phyloP scores from a whole-genome alignment of 2,797 vertebrate genomes.

The Halcyon chelicuti region DNA sequence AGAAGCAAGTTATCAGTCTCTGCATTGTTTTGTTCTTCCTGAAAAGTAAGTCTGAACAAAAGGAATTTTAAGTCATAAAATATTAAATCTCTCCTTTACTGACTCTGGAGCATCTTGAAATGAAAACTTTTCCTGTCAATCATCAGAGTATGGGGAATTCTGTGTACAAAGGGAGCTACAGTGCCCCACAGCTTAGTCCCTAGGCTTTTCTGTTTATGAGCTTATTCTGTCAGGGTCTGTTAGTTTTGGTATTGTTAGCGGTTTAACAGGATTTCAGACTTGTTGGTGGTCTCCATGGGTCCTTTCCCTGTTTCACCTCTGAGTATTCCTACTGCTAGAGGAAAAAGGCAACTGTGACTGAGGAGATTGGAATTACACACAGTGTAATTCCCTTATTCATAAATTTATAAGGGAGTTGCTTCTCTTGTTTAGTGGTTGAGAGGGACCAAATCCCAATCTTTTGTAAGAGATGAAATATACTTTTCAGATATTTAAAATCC shows the following conservation, averaged over 20 bases:
- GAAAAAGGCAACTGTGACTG: constrained; percentile 37
- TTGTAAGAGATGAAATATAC: neutral
- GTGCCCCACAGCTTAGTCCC: neutral
- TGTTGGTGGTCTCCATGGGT: constrained; percentile 68
- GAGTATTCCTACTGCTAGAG: constrained; percentile 35
- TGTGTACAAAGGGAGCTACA: neutral
- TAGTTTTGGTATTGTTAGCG: constrained; percentile 73
- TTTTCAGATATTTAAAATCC: neutral
- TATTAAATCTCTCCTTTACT: neutral
- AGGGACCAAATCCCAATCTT: neutral
- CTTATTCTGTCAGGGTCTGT: constrained; percentile 68
- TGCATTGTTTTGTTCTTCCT: neutral
- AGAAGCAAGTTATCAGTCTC: neutral
- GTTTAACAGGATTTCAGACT: constrained; percentile 77
- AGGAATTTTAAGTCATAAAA: neutral
- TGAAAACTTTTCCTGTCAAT: neutral
- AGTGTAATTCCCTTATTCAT: constrained; percentile 56
- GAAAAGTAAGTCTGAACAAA: neutral
- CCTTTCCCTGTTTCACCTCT: constrained; percentile 35
- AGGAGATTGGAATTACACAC: constrained; percentile 60
- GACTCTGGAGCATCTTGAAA: neutral
- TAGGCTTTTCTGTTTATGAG: constrained; percentile 21
- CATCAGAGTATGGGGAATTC: neutral
- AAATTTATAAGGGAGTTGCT: neutral
- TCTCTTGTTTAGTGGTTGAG: neutral